Evolutionary conservation across 2,113 vertebrate genomes (phyloP).

Genomic region (Ranitomeya imitator): DNA sequence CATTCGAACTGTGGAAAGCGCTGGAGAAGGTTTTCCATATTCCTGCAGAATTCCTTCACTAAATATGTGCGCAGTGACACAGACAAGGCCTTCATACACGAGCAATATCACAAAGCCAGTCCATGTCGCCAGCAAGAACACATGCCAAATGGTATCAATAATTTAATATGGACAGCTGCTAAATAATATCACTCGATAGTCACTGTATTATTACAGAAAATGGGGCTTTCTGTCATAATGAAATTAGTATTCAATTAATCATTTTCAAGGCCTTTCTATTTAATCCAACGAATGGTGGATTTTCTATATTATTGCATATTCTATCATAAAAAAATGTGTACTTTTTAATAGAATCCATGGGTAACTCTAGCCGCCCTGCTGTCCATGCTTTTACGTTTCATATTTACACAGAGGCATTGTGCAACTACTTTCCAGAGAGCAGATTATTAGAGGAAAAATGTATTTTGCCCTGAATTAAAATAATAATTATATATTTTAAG

Average conservation of each 20-base stretch:
- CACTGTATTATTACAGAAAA: neutral
- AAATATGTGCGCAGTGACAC: slow-evolving; percentile 10
- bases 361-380: too few species aligned
- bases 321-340: too few species aligned
- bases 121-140: neutral
- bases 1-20: neutral
- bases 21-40: neutral
- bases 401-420: neutral
- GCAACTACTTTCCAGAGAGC: neutral
- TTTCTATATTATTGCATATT: too few species aligned
- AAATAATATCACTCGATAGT: neutral
- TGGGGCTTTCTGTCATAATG: neutral
- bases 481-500: neutral
- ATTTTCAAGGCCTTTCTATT: neutral
- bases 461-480: neutral
- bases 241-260: neutral
- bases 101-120: neutral
- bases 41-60: slow-evolving; percentile 14
- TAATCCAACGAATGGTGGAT: neutral
- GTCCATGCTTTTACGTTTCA: too few species aligned
- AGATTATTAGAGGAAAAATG: neutral
- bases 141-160: neutral
- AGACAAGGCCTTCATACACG: neutral
- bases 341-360: too few species aligned
- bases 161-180: neutral